Base-by-base conservation (phyloP, 2,888 invertebrate species). In the Lasioglossum morio region DNA sequence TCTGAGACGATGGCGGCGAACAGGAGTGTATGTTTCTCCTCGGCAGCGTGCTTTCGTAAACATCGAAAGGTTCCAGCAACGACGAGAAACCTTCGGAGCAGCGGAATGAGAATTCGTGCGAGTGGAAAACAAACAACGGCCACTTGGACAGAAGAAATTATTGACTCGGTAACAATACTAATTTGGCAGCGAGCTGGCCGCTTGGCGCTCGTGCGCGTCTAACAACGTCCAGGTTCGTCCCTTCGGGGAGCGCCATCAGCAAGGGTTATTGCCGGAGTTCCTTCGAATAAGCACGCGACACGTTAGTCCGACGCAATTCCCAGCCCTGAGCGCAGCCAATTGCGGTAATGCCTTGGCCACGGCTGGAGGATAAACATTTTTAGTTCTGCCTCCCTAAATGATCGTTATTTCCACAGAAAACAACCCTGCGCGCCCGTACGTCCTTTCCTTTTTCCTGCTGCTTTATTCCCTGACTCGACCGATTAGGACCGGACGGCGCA, bases 191-290 rank as follows among this genome's bases (percentile, higher is more conserved):
- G 74, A 19, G 73, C 37, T 27, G 77, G 69, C 40, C n/a, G 14
- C 72, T 73, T 77, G 77, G 63, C 63, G 74, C 77, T 77, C 48
- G 79, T 63, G 79, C 70, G 43, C 78, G 74, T 16, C 40, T 75
- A 82, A 81, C 79, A 79, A 84, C 75, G 82, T 78, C 87, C 77
- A 84, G 88, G 74, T 69, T 83, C 73, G 78, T 81, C 88, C 87
- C 91, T 74, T 63, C 23, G 63, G 83, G 86, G 72, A 85, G 70
- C 74, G 60, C 75, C 80, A 82, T 82, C 72, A 34, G 72, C 30
- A 85, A 86, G 88, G 92, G 90, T 92, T 91, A 88, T 91, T 88
- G 87, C 88, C 48, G 79, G 81, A 87, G 88, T 84, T 90, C 82
- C 86, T 87, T 82, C 91, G 79, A 69, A 86, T 87, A 86, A 87